Evolutionary conservation across 1,140 invertebrate species (phyloP).

Genomic region (Drosophila melanogaster): Release_6_plus_ISO1_MT NC_004354.4:9547501-9548000

Average conservation of each 20-base stretch:
- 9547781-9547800: background rate
- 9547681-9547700: no score
- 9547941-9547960: conserved; percentile 4
- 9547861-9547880: conserved; percentile 16
- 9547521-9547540: conserved; percentile 48
- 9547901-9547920: conserved; percentile 10
- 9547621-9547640: no score
- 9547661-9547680: no score
- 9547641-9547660: no score
- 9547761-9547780: background rate
- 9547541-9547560: conserved; percentile 73
- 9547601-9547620: background rate
- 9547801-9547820: background rate
- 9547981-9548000: no score
- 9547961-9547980: background rate
- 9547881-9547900: background rate
- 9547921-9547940: conserved; percentile 1
- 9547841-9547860: conserved; percentile 17
- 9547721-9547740: no score
- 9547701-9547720: no score
- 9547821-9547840: background rate
- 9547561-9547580: conserved; percentile 12
- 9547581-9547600: background rate
- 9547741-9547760: background rate
- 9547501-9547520: conserved; percentile 13